These are phyloP conservation scores for Scolopax mira DNA, from an alignment of 2,113 vertebrate genomes.

Conservation along the genomic window DNA sequence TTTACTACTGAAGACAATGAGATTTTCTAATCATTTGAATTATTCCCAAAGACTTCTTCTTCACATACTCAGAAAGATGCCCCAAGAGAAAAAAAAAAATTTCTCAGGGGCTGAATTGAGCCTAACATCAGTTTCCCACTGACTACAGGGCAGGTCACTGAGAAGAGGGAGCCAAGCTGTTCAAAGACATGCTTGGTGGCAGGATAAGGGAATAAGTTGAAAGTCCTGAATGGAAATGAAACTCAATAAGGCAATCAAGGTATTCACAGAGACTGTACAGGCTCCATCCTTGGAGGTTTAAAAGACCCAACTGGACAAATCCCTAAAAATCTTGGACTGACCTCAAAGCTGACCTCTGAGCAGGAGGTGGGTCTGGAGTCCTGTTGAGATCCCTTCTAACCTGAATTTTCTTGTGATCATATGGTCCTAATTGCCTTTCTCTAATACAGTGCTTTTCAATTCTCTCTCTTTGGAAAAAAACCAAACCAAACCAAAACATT, in stretches of 20 bases:
- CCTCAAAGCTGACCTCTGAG: background rate
- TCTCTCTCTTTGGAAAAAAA: background rate
- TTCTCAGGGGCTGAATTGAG: background rate
- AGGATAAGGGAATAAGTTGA: background rate
- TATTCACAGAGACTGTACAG: background rate
- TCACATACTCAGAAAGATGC: background rate
- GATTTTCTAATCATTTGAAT: background rate
- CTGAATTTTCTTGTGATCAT: background rate
- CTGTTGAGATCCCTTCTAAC: background rate
- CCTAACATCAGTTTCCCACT: background rate
- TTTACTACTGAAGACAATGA: background rate
- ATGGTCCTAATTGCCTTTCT: background rate
- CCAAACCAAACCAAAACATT: background rate
- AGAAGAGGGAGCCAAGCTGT: background rate
- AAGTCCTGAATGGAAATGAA: background rate
- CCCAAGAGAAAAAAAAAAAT: background rate
- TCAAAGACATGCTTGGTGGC: background rate
- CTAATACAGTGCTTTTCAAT: background rate
- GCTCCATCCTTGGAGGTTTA: background rate
- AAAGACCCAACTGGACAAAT: background rate
- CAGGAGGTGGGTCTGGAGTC: background rate
- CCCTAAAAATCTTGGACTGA: background rate
- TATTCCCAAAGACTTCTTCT: background rate
- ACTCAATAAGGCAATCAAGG: background rate
- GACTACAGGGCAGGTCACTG: rapidly evolving